phyloP scores from a whole-genome alignment of 2,888 invertebrate species.

The Nysson spinosus region DNA sequence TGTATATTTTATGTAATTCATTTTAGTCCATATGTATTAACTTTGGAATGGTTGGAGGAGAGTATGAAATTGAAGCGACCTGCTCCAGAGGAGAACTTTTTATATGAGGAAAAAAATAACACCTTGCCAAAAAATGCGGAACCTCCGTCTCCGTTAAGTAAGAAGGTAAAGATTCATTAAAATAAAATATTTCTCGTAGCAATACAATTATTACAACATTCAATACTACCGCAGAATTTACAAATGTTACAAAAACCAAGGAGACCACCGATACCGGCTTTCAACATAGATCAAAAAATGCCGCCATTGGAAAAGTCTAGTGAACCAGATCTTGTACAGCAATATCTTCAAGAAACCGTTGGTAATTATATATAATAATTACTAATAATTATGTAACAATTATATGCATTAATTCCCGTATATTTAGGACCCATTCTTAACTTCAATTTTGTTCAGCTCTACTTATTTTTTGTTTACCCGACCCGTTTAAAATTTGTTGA shows the following conservation, averaged over 20 bases:
- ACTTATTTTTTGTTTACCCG: too few species aligned
- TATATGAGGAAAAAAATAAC: slow-evolving; percentile 57
- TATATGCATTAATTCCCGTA: not conserved
- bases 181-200: too few species aligned
- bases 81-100: slow-evolving; percentile 79
- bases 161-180: too few species aligned
- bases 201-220: too few species aligned
- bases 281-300: slow-evolving; percentile 42
- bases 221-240: too few species aligned
- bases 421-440: not conserved
- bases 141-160: slow-evolving; percentile 81
- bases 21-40: slow-evolving; percentile 83
- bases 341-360: slow-evolving; percentile 64
- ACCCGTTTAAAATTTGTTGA: too few species aligned
- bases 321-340: slow-evolving; percentile 67
- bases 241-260: slow-evolving; percentile 78
- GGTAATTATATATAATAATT: slow-evolving; percentile 19
- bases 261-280: slow-evolving; percentile 73
- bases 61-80: slow-evolving; percentile 83
- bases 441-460: too few species aligned
- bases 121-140: slow-evolving; percentile 64
- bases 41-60: slow-evolving; percentile 86
- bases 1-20: too few species aligned
- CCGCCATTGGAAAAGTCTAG: slow-evolving; percentile 23
- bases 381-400: not conserved